Conservation (phyloP, 2,888 invertebrate genomes). For the Thymelicus sylvestris region DNA sequence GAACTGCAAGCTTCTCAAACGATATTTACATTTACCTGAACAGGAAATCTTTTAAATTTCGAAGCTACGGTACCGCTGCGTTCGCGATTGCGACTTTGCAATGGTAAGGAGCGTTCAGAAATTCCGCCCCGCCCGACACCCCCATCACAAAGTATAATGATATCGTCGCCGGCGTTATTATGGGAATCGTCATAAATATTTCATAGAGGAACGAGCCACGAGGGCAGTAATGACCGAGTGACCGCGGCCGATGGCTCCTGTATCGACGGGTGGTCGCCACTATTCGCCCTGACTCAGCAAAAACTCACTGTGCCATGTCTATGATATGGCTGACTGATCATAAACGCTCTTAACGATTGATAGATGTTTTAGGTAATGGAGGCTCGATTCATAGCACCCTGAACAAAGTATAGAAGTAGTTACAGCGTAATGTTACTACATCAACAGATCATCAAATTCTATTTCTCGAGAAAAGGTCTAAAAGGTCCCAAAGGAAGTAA, state of each 20-base stretch:
- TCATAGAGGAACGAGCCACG: constrained; percentile 69
- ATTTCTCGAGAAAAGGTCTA: too few relatives aligned
- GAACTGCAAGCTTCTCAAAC: constrained; percentile 51
- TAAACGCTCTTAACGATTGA: not conserved
- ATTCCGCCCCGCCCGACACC: constrained; percentile 83
- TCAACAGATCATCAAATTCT: too few relatives aligned
- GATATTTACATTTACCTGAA: constrained; percentile 63
- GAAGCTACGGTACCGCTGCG: constrained; percentile 54
- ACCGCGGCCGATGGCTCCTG: constrained; percentile 61
- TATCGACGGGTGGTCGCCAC: constrained; percentile 50
- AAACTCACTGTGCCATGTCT: constrained; percentile 22
- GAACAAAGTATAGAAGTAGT: not conserved
- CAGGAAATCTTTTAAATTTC: constrained; percentile 61
- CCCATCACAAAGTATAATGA: constrained; percentile 87
- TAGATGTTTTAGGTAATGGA: not conserved
- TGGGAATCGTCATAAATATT: constrained; percentile 84
- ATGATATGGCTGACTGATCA: constrained; percentile 6
- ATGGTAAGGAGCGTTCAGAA: constrained; percentile 83
- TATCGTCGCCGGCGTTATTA: constrained; percentile 83
- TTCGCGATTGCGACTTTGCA: constrained; percentile 78
- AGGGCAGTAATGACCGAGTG: constrained; percentile 83
- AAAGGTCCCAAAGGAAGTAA: too few relatives aligned
- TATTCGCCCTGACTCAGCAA: constrained; percentile 36
- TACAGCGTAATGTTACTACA: not conserved
- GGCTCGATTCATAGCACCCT: not conserved